These are phyloP conservation scores for Probaryconus sp. DNA, from an alignment of 1,140 invertebrate species.

Conservation along the genomic window DNA sequence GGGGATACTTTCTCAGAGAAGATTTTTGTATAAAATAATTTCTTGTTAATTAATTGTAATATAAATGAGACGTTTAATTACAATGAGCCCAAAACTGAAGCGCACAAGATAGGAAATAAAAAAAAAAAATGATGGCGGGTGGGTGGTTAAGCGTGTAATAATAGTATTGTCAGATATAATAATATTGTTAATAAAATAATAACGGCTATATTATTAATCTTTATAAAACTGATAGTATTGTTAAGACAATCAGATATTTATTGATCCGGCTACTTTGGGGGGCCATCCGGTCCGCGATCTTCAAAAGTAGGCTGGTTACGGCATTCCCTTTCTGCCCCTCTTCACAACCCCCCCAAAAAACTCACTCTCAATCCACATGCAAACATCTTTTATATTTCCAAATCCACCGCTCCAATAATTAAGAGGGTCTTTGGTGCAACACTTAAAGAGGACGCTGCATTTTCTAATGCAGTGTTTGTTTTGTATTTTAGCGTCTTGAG, in stretches of 20 bases:
- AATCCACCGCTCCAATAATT: not conserved
- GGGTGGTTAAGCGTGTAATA: slow-evolving; percentile 27
- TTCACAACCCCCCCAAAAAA: not conserved
- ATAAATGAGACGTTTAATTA: slow-evolving; percentile 27
- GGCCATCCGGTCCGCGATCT: slow-evolving; percentile 15
- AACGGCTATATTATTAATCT: slow-evolving; percentile 55
- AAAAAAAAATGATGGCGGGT: slow-evolving; percentile 9
- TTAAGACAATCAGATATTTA: slow-evolving; percentile 78
- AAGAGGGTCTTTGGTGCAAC: slow-evolving; percentile 28
- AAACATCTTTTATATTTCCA: not conserved
- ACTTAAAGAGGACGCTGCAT: not conserved
- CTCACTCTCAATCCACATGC: not conserved
- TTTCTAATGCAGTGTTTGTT: not conserved
- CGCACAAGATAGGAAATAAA: too few species aligned
- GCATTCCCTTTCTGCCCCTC: not conserved
- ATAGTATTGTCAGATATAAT: slow-evolving; percentile 39
- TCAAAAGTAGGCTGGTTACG: slow-evolving; percentile 26
- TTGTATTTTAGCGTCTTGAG: too few species aligned
- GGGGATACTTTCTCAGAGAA: slow-evolving; percentile 2
- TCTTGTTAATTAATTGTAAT: slow-evolving; percentile 35
- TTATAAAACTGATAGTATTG: slow-evolving; percentile 75
- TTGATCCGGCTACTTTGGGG: slow-evolving; percentile 68
- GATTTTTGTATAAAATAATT: slow-evolving; percentile 32
- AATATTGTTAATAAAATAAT: slow-evolving; percentile 56
- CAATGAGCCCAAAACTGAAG: slow-evolving; percentile 39